Base-by-base conservation (phyloP, 2,888 invertebrate species). In the Myopa testacea region DNA sequence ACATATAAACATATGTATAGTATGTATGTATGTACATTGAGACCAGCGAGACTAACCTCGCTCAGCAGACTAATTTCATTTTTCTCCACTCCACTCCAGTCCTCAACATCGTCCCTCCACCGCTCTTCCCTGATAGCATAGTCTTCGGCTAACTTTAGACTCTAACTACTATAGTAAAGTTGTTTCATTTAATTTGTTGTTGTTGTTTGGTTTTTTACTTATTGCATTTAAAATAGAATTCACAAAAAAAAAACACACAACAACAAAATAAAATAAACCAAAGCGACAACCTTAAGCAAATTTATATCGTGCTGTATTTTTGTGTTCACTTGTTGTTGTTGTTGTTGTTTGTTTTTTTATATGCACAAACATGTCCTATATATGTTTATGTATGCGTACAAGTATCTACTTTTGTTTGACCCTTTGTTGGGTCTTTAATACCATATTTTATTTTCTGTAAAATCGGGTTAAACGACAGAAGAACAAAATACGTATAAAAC, bases 1-100 rank as follows among this genome's bases (percentile, higher is more conserved):
- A 26, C 1, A 26, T 26, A 26, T 26, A 26, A 26, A 26, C 26
- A 26, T 26, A 50, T 50, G 14, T 14, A 50, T 14, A 50, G 50
- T 50, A 55, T 55, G 55, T 55, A 16, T 55, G 45, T 45, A 45
- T 45, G 45, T 8, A 45, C 7, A 7, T 12, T 26, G 52, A 12
- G 40, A 16, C 16, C 45, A 73, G 62, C 50, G 50, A 52, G 65
- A 34, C 34, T 52, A 74, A 65, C 74, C 26, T 74, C 75, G 68
- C 68, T 69, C 45, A 34, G 26, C 69, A 69, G 75, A 69, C 69
- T 69, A 45, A 60, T 75, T 75, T 75, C 52, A 55, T 62, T 67
- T 58, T 69, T 69, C 63, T 69, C 40, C 68, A 7, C 63, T 26
- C 74, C 26, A 26, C 26, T 26, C 26, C 26, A 26, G 1, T 26